Conservation (phyloP, 2,888 invertebrate genomes). For the Meandrusa payeni region DNA sequence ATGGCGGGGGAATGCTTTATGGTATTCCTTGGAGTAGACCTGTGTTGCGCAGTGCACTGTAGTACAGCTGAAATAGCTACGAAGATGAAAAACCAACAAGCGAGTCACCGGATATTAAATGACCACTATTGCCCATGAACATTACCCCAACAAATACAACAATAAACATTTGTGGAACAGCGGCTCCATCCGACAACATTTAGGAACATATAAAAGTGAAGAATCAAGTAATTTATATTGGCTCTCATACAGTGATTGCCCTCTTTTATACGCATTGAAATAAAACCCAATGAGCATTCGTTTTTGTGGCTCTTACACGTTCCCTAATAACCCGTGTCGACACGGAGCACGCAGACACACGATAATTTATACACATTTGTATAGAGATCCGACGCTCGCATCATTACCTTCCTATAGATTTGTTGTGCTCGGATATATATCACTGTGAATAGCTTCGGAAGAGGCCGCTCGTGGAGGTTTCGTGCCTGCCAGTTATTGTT, state of each 20-base stretch:
- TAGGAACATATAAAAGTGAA: no score
- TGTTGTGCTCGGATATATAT: constrained; percentile 34
- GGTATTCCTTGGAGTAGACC: no score
- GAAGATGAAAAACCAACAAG: no score
- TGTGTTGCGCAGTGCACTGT: no score
- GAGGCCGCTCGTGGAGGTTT: constrained; percentile 3
- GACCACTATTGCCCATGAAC: no score
- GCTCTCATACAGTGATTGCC: constrained; percentile 1
- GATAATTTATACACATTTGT: constrained; percentile 50
- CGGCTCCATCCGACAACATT: no score
- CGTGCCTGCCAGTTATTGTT: constrained; percentile 19
- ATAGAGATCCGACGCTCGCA: constrained; percentile 43
- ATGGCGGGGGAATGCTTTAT: no score
- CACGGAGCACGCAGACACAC: constrained; percentile 32
- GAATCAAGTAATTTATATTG: not conserved
- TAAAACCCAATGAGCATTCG: constrained; percentile 55
- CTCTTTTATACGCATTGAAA: constrained; percentile 50
- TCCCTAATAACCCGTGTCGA: constrained; percentile 56
- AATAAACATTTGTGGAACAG: no score
- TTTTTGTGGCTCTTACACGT: constrained; percentile 40
- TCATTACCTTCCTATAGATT: constrained; percentile 64
- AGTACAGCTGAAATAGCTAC: no score
- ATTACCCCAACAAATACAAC: no score
- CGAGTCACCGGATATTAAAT: no score
- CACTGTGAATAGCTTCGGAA: constrained; percentile 30